Conservation (phyloP, 2,888 invertebrate genomes). For the Andrena fulva region DNA sequence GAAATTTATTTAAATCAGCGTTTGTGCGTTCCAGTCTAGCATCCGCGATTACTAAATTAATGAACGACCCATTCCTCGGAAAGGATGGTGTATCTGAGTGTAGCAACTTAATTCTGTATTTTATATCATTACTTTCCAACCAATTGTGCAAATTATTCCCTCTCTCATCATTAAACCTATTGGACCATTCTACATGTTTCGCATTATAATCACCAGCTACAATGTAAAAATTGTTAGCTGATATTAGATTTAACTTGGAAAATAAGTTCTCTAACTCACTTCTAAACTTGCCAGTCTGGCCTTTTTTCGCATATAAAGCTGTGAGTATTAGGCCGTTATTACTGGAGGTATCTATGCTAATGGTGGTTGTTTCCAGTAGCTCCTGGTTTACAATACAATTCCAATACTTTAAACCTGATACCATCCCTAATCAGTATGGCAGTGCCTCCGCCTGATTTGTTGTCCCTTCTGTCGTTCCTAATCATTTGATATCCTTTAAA, state of each 20-base stretch:
- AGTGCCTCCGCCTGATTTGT: too few relatives aligned
- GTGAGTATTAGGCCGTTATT: background rate
- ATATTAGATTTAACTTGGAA: background rate
- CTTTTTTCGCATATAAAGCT: background rate
- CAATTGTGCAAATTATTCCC: background rate
- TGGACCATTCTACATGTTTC: background rate
- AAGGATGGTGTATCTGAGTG: background rate
- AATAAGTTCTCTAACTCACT: background rate
- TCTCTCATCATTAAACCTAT: background rate
- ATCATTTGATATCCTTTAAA: too few relatives aligned
- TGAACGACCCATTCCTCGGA: background rate
- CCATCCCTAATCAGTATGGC: too few relatives aligned
- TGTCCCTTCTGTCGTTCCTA: too few relatives aligned
- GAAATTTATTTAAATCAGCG: background rate
- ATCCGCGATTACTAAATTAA: background rate
- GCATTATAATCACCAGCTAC: slow-evolving; percentile 4
- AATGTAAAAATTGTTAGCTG: background rate
- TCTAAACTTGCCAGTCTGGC: background rate
- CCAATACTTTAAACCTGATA: too few relatives aligned
- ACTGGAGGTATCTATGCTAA: background rate
- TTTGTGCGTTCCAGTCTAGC: background rate
- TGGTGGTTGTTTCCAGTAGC: background rate
- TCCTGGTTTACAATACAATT: background rate
- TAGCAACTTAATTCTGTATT: background rate
- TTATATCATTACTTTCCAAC: background rate